phyloP scores from a whole-genome alignment of 2,797 vertebrate species.

The Sebastes hubbsi region DNA sequence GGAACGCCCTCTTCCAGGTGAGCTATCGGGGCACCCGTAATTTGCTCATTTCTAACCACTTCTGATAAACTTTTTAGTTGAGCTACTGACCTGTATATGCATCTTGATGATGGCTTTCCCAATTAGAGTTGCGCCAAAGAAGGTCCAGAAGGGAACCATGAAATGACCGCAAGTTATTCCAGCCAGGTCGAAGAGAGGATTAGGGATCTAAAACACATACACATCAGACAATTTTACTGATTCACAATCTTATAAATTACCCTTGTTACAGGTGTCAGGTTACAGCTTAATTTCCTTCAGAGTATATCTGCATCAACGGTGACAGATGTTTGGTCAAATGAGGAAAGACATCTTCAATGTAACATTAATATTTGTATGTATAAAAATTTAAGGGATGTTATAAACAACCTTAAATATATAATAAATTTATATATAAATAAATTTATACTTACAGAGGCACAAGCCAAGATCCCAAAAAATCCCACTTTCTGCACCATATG shows the following conservation, averaged over 20 bases:
- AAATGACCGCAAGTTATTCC: slow-evolving; percentile 99
- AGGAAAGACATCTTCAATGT: background rate
- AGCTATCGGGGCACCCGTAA: too few relatives aligned
- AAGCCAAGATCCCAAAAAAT: slow-evolving; percentile 98
- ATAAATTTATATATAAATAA: too few relatives aligned
- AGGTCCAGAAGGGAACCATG: slow-evolving; percentile 99
- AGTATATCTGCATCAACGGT: background rate
- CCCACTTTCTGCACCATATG: slow-evolving; percentile 98
- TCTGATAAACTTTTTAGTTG: background rate
- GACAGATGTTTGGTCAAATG: background rate
- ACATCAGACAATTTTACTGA: background rate
- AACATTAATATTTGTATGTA: background rate
- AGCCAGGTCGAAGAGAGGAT: slow-evolving; percentile 97
- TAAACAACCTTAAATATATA: background rate
- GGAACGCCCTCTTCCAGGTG: too few relatives aligned
- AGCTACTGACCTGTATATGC: slow-evolving; percentile 93
- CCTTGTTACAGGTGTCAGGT: background rate
- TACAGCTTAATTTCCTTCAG: background rate
- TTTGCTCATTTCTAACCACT: background rate
- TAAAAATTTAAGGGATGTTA: background rate
- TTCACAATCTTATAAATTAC: background rate
- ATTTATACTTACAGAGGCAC: slow-evolving; percentile 85
- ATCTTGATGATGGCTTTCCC: slow-evolving; percentile 99
- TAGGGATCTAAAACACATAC: slow-evolving; percentile 88
- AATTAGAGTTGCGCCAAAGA: slow-evolving; percentile 98